These are phyloP conservation scores for Corydoras sp. DNA, from an alignment of 2,113 vertebrate species.

Conservation along the genomic window DNA sequence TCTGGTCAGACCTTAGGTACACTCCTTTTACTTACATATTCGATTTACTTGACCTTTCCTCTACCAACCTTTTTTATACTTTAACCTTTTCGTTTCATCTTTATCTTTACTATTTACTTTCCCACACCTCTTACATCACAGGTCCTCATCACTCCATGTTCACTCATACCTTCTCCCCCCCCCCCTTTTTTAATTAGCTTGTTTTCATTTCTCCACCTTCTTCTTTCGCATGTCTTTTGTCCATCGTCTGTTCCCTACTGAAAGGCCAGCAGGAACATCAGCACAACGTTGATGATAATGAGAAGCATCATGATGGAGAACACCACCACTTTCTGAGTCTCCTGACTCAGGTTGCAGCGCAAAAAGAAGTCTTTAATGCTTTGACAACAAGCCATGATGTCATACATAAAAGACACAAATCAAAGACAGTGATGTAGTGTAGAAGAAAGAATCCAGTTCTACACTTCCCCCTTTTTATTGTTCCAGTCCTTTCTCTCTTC, in stretches of 20 bases:
- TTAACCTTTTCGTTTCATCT: background rate
- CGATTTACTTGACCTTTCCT: background rate
- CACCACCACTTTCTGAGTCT: slow-evolving; percentile 89
- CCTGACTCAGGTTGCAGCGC: slow-evolving; percentile 89
- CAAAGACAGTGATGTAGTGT: background rate
- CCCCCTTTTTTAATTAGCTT: background rate
- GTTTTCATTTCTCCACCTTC: background rate
- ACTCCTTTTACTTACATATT: background rate
- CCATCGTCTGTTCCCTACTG: slow-evolving; percentile 61
- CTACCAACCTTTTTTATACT: background rate
- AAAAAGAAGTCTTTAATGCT: slow-evolving; percentile 74
- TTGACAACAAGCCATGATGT: slow-evolving; percentile 70
- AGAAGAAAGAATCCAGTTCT: slow-evolving; percentile 31
- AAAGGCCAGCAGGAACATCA: slow-evolving; percentile 93
- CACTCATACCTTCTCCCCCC: background rate
- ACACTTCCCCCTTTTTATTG: slow-evolving; percentile 25
- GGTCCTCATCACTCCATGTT: background rate
- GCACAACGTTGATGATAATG: slow-evolving; percentile 93
- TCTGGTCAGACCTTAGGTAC: background rate
- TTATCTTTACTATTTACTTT: background rate
- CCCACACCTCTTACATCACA: background rate
- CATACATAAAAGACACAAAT: background rate
- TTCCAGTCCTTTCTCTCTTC: slow-evolving; percentile 18
- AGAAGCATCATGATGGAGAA: slow-evolving; percentile 92
- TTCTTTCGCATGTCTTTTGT: background rate